Conservation (phyloP, 1,140 invertebrate species). For the Drosophila fuyamai region DNA sequence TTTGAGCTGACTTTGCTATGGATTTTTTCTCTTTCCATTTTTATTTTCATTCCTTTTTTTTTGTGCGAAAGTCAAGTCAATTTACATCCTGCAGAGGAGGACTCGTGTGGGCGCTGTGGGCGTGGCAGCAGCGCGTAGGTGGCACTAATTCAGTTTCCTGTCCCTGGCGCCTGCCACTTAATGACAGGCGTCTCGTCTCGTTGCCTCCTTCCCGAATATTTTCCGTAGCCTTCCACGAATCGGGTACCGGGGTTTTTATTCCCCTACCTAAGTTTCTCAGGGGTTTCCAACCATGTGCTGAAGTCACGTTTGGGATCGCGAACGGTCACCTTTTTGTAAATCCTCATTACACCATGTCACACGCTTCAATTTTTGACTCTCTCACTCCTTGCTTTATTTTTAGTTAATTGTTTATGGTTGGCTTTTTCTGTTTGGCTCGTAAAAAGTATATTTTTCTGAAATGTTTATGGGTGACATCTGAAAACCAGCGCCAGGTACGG, state of each 20-base stretch:
- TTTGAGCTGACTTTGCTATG: conserved; percentile 48
- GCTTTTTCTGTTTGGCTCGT: conserved; percentile 27
- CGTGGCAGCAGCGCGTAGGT: conserved; percentile 31
- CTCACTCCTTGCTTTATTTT: conserved; percentile 27
- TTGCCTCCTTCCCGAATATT: conserved; percentile 7
- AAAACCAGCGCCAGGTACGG: conserved; percentile 25
- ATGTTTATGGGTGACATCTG: conserved; percentile 31
- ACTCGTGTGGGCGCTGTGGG: conserved; percentile 16
- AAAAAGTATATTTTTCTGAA: conserved; percentile 23
- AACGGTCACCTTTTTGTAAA: conserved; percentile 15
- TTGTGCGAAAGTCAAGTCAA: conserved; percentile 26
- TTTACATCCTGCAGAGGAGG: conserved; percentile 50
- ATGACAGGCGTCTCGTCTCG: conserved; percentile 41
- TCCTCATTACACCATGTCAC: conserved; percentile 41
- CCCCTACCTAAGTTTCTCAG: conserved; percentile 23
- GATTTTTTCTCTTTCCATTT: conserved; percentile 26
- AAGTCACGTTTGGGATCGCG: conserved; percentile 38
- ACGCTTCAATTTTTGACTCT: conserved; percentile 26
- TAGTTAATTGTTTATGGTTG: conserved; percentile 48
- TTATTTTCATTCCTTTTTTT: neutral
- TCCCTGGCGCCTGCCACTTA: conserved; percentile 50
- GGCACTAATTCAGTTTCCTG: conserved; percentile 56
- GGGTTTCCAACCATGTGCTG: conserved; percentile 37
- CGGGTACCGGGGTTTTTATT: neutral
- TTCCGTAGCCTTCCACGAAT: conserved; percentile 48